Conservation (phyloP, 2,797 vertebrate species). For the Microhierax caerulescens region DNA sequence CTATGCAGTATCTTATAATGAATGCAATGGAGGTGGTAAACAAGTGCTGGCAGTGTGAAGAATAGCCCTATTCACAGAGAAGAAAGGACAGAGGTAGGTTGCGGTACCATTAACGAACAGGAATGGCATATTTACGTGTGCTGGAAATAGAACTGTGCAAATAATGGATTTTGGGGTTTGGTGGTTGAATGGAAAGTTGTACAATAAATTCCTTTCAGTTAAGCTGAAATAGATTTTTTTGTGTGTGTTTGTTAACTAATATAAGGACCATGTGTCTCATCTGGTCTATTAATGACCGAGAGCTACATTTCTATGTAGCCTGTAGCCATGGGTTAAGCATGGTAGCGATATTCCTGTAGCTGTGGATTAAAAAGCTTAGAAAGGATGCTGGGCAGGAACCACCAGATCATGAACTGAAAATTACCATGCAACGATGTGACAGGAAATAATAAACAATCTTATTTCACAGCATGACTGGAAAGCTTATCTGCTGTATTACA, state of each 20-base stretch:
- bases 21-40: neutral
- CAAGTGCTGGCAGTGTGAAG: neutral
- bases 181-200: neutral
- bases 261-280: neutral
- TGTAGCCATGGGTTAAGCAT: neutral
- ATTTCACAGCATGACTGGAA: neutral
- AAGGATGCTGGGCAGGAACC: neutral
- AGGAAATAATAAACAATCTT: slow-evolving; percentile 16
- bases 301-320: neutral
- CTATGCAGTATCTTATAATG: neutral
- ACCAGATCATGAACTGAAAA: neutral
- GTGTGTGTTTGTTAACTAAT: neutral
- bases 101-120: neutral
- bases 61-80: neutral
- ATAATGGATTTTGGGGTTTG: slow-evolving; percentile 29
- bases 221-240: neutral
- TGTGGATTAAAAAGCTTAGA: slow-evolving; percentile 3
- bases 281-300: neutral
- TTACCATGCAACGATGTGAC: neutral
- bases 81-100: neutral
- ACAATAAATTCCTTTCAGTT: neutral
- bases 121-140: neutral
- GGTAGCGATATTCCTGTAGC: neutral
- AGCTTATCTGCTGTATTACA: slow-evolving; percentile 1
- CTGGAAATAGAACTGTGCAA: slow-evolving; percentile 25